Percentiles rank a stretch among this genome's conserved stretches.
phyloP scores from a whole-genome alignment of 2,888 invertebrate genomes.

The Acheta domesticus region DNA sequence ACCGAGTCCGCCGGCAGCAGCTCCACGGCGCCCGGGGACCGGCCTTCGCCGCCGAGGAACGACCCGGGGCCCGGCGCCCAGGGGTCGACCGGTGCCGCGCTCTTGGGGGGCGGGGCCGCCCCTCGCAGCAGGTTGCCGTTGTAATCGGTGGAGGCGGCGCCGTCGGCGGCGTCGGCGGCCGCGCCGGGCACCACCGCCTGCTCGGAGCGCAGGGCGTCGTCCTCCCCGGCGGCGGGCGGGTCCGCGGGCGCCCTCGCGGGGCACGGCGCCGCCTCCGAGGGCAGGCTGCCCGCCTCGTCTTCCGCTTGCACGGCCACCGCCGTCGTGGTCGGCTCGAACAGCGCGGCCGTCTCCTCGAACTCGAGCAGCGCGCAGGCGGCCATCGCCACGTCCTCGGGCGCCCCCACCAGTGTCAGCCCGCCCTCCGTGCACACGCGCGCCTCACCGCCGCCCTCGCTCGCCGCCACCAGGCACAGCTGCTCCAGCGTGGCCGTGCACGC shows the following conservation, averaged over 20 bases:
- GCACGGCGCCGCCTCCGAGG: not conserved
- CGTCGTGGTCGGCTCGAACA: not conserved
- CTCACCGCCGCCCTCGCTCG: not conserved
- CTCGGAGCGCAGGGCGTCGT: not conserved
- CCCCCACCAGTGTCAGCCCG: not conserved
- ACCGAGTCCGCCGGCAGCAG: slow-evolving; percentile 30
- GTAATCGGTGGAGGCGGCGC: too few species aligned
- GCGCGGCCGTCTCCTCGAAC: not conserved
- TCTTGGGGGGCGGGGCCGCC: not conserved
- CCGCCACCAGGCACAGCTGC: not conserved
- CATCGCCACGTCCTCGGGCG: not conserved
- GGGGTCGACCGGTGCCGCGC: not conserved
- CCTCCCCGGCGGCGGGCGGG: not conserved
- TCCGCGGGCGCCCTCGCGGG: not conserved
- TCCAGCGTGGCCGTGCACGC: not conserved
- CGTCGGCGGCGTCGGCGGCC: too few species aligned
- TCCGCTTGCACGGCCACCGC: not conserved
- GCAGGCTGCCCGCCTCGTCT: not conserved
- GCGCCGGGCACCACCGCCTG: not conserved
- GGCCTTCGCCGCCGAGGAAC: not conserved
- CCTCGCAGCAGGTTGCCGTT: not conserved
- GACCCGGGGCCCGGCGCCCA: not conserved
- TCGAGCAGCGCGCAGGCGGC: not conserved
- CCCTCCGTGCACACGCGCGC: not conserved
- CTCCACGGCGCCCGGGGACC: not conserved